Base-by-base conservation (phyloP, 2,113 vertebrate genomes). In the Heloderma charlesbogerti region DNA sequence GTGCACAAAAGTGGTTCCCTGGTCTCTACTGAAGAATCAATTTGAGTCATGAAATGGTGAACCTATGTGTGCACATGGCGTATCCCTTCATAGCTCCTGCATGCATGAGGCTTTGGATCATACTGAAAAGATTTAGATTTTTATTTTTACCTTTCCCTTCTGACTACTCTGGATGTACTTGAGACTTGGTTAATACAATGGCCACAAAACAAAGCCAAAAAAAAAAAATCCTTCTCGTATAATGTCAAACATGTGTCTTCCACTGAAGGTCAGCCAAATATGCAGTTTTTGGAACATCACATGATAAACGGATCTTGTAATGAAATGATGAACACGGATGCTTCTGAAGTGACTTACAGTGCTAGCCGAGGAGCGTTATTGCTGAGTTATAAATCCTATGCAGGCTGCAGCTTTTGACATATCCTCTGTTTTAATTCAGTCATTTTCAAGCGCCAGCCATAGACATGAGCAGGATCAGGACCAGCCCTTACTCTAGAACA, bases 241-340 rank as follows among this genome's bases (percentile, higher is more conserved):
- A 51, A 79, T 63, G 87, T 54, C 87, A n/a, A 91, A 86, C 57
- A 63, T 72, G 63, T 45, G 37, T 90, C 40, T 74, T 74, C 45
- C 1, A 86, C 7, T 86, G 91, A 88, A 90, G 54, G 43, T 89
- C 51, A 72, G 88, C 80, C 80, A 89, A 40, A 82, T 88, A 81
- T 34, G 20, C 18, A 83, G 34, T 57, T 60, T 83, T 72, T 84
- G 80, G 80, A 69, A 84, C 34, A 60, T 60, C 80, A 72, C 34
- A 25, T 10, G 37, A 22, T 57, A 57, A 34, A 54, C 67, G 45
- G 66, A 84, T 89, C 60, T 22, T 84, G 80, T 25, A 83, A 84
- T 71, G 45, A 69, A 72, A 83, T 43, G 45, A 89, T 74, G 51
- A 43, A 54, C 34, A 37, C 2, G 71, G 54, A 31, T 74, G 6